phyloP scores from a whole-genome alignment of 1,140 invertebrate genomes.

The Drosophila sturtevanti region DNA sequence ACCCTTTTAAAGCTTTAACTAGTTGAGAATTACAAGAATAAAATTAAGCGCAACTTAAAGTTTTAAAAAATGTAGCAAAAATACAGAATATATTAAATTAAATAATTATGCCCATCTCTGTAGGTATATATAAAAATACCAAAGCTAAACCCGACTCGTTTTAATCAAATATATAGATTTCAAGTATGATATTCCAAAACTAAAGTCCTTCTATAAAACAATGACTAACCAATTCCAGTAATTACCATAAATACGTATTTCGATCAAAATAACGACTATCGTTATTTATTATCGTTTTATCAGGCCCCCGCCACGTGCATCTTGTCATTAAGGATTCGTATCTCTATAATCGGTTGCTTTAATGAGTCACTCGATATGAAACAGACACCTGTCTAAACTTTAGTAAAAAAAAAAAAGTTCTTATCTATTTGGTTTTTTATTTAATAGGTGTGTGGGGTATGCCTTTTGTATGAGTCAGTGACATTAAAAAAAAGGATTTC shows the following conservation, averaged over 20 bases:
- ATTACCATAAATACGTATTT: no score
- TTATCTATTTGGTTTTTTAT: neutral
- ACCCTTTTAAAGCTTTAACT: no score
- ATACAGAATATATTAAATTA: no score
- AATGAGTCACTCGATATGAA: neutral
- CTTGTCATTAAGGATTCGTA: neutral
- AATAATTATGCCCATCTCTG: no score
- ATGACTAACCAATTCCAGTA: neutral
- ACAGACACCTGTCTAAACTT: neutral
- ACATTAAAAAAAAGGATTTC: neutral
- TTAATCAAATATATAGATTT: no score
- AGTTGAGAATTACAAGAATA: no score
- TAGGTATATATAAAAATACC: no score
- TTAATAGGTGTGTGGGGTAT: neutral
- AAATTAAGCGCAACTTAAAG: no score
- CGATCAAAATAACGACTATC: neutral
- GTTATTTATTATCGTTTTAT: constrained; percentile 1
- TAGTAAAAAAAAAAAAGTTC: neutral
- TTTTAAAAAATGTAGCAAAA: no score
- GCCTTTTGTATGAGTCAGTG: neutral
- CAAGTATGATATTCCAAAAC: no score
- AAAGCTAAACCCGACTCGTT: no score
- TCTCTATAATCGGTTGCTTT: neutral
- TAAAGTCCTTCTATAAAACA: neutral
- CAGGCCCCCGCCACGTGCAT: neutral